These are phyloP conservation scores for Neria commutata DNA, from an alignment of 2,888 invertebrate genomes.

Conservation along the genomic window DNA sequence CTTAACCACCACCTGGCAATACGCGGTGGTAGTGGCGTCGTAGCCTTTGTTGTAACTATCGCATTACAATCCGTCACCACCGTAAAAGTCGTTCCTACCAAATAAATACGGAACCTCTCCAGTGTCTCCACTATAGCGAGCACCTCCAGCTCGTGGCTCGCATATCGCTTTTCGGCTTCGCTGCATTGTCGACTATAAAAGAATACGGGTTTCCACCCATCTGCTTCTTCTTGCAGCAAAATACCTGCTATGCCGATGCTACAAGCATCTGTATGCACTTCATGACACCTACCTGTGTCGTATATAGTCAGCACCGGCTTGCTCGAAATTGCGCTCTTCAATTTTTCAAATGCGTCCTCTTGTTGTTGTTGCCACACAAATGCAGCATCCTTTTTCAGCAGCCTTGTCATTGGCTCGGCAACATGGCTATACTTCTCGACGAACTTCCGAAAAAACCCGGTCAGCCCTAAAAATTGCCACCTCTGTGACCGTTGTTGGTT, in stretches of 20 bases:
- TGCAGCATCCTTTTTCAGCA: slow-evolving; percentile 21
- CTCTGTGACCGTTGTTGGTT: slow-evolving; percentile 19
- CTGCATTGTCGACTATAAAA: slow-evolving; percentile 49
- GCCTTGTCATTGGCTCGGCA: slow-evolving; percentile 35
- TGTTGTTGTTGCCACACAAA: slow-evolving; percentile 27
- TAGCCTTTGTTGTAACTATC: slow-evolving; percentile 41
- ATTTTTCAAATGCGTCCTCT: slow-evolving; percentile 21
- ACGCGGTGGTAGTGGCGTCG: slow-evolving; percentile 40
- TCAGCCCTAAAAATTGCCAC: slow-evolving; percentile 25
- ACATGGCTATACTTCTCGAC: slow-evolving; percentile 31
- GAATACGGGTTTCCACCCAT: slow-evolving; percentile 37
- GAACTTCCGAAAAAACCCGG: slow-evolving; percentile 21
- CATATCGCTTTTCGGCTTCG: slow-evolving; percentile 47
- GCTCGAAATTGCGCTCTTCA: slow-evolving; percentile 35
- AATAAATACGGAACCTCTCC: slow-evolving; percentile 49
- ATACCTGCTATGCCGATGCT: slow-evolving; percentile 46
- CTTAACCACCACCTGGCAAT: slow-evolving; percentile 43
- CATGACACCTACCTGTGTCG: slow-evolving; percentile 17
- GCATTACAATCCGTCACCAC: slow-evolving; percentile 53
- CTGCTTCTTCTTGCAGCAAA: slow-evolving; percentile 39
- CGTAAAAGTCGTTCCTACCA: slow-evolving; percentile 42
- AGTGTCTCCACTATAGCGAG: slow-evolving; percentile 49
- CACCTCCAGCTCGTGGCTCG: slow-evolving; percentile 55
- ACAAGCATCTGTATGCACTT: slow-evolving; percentile 52
- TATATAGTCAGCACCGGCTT: slow-evolving; percentile 42